Conservation (phyloP, 2,113 vertebrate species). For the Myodes glareolus region DNA sequence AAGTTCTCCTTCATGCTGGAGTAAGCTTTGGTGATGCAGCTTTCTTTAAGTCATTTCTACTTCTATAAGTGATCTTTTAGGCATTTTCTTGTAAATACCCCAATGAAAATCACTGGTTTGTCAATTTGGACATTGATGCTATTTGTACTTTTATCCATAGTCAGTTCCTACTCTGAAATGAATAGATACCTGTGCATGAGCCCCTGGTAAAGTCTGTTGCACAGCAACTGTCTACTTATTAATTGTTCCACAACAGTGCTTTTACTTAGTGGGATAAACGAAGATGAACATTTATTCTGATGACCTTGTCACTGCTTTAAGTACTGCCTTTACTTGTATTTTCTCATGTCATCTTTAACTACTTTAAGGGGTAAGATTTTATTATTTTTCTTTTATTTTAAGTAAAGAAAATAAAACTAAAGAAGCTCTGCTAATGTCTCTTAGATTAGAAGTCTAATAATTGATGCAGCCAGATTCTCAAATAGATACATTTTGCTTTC, state of each 20-base stretch:
- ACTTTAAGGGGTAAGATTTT: neutral
- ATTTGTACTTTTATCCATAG: neutral
- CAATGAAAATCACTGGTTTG: neutral
- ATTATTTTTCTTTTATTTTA: neutral
- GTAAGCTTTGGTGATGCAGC: neutral
- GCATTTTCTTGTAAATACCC: neutral
- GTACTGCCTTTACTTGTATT: neutral
- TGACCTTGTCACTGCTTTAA: neutral
- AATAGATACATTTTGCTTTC: neutral
- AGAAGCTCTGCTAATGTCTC: neutral
- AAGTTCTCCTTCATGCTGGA: neutral
- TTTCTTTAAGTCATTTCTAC: neutral
- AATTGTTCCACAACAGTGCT: neutral
- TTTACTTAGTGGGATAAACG: neutral
- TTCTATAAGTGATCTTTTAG: neutral
- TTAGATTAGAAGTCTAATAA: neutral
- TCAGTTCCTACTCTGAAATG: neutral
- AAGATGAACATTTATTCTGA: neutral
- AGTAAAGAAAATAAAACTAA: neutral
- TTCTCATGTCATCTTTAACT: conserved; percentile 24
- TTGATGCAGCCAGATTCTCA: neutral
- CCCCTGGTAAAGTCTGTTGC: neutral
- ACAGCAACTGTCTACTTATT: neutral
- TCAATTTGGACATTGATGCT: neutral
- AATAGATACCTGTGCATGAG: neutral